Conservation (phyloP, 2,888 invertebrate species). For the Galerucella nymphaeae region DNA sequence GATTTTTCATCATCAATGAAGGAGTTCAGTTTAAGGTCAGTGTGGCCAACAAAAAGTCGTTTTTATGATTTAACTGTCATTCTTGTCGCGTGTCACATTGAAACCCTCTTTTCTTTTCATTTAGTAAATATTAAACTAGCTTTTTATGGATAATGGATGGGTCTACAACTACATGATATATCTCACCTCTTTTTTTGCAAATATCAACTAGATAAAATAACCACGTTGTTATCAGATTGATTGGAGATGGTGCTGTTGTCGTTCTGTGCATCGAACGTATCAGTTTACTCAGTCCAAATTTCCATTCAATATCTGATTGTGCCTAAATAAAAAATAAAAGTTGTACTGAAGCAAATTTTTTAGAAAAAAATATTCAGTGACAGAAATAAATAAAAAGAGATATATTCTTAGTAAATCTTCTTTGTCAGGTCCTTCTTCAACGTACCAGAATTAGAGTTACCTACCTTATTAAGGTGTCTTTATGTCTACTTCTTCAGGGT, state of each 20-base stretch:
- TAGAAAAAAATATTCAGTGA: neutral
- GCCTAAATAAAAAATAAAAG: constrained; percentile 71
- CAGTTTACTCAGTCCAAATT: constrained; percentile 97
- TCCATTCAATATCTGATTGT: constrained; percentile 99
- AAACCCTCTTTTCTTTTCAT: neutral
- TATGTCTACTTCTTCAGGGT: no score
- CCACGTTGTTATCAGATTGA: constrained; percentile 97
- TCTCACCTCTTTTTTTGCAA: constrained; percentile 71
- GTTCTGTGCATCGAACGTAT: constrained; percentile 99
- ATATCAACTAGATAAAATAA: constrained; percentile 84
- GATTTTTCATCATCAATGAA: no score
- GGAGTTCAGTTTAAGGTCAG: no score
- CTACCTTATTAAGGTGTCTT: no score
- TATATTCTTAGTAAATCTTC: neutral
- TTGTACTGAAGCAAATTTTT: neutral
- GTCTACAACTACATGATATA: constrained; percentile 29
- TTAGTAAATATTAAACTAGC: constrained; percentile 5
- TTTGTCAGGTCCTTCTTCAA: no score
- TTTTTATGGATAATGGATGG: constrained; percentile 32
- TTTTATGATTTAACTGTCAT: no score
- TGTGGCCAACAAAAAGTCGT: no score
- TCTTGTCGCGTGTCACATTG: no score
- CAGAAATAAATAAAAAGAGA: neutral
- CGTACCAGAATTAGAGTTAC: no score
- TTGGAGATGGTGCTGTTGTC: constrained; percentile 96